Percentiles rank a stretch among this genome's conserved stretches.
phyloP scores from a whole-genome alignment of 2,797 vertebrate genomes.

The Sardinella longiceps region DNA sequence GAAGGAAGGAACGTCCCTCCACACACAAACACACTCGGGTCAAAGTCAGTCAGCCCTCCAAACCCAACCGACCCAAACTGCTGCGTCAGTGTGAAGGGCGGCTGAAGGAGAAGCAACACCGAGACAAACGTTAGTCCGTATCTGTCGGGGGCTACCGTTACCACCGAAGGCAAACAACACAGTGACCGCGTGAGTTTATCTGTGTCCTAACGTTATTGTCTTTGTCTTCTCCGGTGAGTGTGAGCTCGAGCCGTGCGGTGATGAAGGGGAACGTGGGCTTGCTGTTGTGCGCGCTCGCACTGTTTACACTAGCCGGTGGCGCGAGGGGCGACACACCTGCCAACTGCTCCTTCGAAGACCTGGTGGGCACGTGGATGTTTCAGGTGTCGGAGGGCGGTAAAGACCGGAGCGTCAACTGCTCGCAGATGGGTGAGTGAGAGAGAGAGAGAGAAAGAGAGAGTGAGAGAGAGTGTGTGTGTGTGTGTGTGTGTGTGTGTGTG shows the following conservation, averaged over 20 bases:
- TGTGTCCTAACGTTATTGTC: background rate
- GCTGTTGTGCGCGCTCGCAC: constrained; percentile 54
- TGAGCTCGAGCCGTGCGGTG: background rate
- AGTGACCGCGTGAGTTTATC: background rate
- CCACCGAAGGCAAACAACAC: background rate
- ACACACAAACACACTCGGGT: no score
- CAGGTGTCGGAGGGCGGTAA: constrained; percentile 76
- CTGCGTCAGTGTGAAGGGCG: background rate
- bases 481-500: no score
- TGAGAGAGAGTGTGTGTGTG: no score
- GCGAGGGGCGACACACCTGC: constrained; percentile 84
- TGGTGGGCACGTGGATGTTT: constrained; percentile 89
- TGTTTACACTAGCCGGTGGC: constrained; percentile 52
- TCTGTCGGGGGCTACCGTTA: background rate
- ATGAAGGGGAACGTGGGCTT: constrained; percentile 62
- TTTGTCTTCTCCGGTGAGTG: background rate
- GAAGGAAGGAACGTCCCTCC: background rate
- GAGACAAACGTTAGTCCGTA: background rate
- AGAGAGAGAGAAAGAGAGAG: no score
- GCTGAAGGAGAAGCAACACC: background rate
- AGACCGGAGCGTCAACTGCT: constrained; percentile 80
- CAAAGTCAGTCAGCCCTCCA: background rate
- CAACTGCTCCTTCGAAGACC: constrained; percentile 89
- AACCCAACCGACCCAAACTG: background rate
- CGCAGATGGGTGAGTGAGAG: constrained; percentile 73